Percentiles rank a stretch among this genome's conserved stretches.
phyloP scores from a whole-genome alignment of 2,888 invertebrate genomes.

The Patella caerulea region DNA sequence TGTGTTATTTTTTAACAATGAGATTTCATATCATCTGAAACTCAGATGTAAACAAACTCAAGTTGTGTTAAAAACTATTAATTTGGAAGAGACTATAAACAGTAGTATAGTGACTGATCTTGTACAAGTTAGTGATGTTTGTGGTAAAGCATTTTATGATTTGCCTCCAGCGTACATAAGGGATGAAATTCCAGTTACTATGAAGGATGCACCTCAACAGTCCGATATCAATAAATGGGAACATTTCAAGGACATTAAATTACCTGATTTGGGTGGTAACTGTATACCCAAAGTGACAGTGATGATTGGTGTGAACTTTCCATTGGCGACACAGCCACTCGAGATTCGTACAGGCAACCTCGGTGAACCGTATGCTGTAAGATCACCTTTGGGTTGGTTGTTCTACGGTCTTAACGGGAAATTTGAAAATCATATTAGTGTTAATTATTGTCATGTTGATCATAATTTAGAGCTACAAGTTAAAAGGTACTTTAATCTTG shows the following conservation, averaged over 20 bases:
- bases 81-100: not conserved
- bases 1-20: not conserved
- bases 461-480: conserved; percentile 87
- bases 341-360: not conserved
- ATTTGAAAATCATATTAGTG: not conserved
- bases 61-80: not conserved
- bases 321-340: not conserved
- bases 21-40: not conserved
- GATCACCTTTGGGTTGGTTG: conserved; percentile 28
- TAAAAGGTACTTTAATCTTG: conserved; percentile 74
- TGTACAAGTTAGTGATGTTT: not conserved
- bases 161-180: not conserved
- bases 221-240: conserved; percentile 12
- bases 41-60: not conserved
- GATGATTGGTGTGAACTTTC: conserved; percentile 13
- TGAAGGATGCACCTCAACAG: not conserved
- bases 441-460: conserved; percentile 71
- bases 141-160: not conserved
- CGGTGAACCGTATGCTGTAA: conserved; percentile 28
- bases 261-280: not conserved
- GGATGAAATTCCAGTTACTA: not conserved
- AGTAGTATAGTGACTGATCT: not conserved
- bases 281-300: not conserved
- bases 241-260: conserved; percentile 5
- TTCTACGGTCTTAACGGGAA: conserved; percentile 23